Percentiles rank a stretch among this genome's conserved stretches.
Conservation (phyloP, 2,888 invertebrate species). For the Pyrgus malvae region DNA sequence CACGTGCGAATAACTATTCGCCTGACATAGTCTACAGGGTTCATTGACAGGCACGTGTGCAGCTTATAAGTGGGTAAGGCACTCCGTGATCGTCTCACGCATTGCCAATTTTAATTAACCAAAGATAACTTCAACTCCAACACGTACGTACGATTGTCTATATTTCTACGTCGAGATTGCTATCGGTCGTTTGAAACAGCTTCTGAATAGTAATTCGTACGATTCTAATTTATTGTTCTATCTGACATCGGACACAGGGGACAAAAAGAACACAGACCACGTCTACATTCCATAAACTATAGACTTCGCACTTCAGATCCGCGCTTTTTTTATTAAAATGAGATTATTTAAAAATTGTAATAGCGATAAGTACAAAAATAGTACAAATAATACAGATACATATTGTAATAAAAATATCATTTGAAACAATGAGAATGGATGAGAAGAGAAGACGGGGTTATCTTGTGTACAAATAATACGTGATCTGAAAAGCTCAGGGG, state of each 20-base stretch:
- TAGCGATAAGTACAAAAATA: too few species aligned
- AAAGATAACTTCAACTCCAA: slow-evolving; percentile 69
- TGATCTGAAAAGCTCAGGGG: slow-evolving; percentile 67
- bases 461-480: slow-evolving; percentile 61
- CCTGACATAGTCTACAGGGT: slow-evolving; percentile 66
- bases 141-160: slow-evolving; percentile 61
- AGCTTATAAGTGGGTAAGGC: slow-evolving; percentile 71
- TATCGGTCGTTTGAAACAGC: slow-evolving; percentile 38
- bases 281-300: too few species aligned
- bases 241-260: too few species aligned
- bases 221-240: neutral
- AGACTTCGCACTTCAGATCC: too few species aligned
- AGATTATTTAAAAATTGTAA: too few species aligned
- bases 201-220: slow-evolving; percentile 47
- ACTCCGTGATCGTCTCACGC: slow-evolving; percentile 72
- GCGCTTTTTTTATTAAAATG: too few species aligned
- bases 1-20: slow-evolving; percentile 50
- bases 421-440: slow-evolving; percentile 26
- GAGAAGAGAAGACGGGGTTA: slow-evolving; percentile 57
- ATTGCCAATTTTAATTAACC: slow-evolving; percentile 78
- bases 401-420: neutral
- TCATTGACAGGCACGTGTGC: slow-evolving; percentile 81
- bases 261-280: too few species aligned
- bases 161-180: slow-evolving; percentile 54
- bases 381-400: too few species aligned